These are phyloP conservation scores for Drosophila teissieri DNA, from an alignment of 1,140 invertebrate genomes.

Conservation along the genomic window DNA sequence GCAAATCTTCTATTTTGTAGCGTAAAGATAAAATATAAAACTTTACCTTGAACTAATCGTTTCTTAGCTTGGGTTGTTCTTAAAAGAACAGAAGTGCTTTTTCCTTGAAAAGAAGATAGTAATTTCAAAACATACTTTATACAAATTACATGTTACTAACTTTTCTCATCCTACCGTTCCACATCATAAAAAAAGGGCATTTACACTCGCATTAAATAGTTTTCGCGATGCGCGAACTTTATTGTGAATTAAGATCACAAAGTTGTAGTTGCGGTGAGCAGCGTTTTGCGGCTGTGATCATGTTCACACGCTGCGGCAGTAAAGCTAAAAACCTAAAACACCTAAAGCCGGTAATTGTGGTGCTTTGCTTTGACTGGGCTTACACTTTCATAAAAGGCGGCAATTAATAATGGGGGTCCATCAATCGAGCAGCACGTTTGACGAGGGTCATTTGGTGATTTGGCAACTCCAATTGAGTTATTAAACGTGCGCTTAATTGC, in stretches of 20 bases:
- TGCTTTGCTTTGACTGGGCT: conserved; percentile 43
- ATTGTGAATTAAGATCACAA: conserved; percentile 67
- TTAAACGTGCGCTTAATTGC: conserved; percentile 74
- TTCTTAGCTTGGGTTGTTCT: too few relatives aligned
- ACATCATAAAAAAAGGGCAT: conserved; percentile 3
- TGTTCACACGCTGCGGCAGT: conserved; percentile 60
- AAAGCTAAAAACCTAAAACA: conserved; percentile 6
- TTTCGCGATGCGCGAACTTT: conserved; percentile 3
- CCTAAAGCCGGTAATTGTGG: conserved; percentile 30
- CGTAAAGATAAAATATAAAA: too few relatives aligned
- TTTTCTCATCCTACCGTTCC: too few relatives aligned
- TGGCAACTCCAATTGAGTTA: conserved; percentile 66
- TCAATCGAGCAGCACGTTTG: conserved; percentile 44
- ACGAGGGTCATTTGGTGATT: conserved; percentile 51
- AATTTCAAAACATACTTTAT: too few relatives aligned
- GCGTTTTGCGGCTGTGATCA: conserved; percentile 64
- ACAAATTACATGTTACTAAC: too few relatives aligned
- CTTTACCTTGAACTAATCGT: too few relatives aligned
- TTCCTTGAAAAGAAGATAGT: too few relatives aligned
- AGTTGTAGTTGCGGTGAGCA: conserved; percentile 52
- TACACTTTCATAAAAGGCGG: conserved; percentile 67
- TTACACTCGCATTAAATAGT: neutral
- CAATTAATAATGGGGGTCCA: conserved; percentile 57
- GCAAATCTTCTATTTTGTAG: too few relatives aligned
- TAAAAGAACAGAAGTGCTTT: too few relatives aligned